A percentile compares a stretch with the other conserved stretches of the same genome.
Evolutionary conservation across 1,140 invertebrate species (phyloP).

Genomic region (Zaprionus davidi): DNA sequence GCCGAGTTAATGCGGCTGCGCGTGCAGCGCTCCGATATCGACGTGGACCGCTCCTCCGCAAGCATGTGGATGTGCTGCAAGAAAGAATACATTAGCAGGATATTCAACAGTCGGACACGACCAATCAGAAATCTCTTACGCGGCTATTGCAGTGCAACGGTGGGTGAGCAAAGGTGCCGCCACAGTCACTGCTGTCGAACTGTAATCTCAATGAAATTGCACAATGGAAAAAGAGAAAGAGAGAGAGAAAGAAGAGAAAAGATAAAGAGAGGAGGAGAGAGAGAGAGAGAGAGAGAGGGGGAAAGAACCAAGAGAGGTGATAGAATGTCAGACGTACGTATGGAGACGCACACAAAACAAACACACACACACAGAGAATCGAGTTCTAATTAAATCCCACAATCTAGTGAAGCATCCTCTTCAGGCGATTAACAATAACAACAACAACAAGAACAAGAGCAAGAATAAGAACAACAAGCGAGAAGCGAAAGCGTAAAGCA

Average conservation of each 20-base stretch:
- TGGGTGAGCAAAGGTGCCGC: conserved; percentile 76
- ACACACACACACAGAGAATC: conserved; percentile 18
- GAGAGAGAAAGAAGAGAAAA: conserved; percentile 26
- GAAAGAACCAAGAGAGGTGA: conserved; percentile 18
- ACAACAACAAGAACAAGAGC: conserved; percentile 22
- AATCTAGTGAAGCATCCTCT: conserved; percentile 27
- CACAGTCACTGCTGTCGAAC: conserved; percentile 83
- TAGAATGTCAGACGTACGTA: conserved; percentile 25
- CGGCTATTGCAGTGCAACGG: conserved; percentile 82
- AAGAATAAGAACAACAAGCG: conserved; percentile 43
- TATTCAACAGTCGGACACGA: conserved; percentile 2
- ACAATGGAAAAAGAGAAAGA: conserved; percentile 48
- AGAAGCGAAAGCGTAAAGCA: conserved; percentile 54
- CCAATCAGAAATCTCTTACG: conserved; percentile 53
- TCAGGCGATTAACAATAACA: conserved; percentile 40
- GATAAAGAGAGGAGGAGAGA: conserved; percentile 24
- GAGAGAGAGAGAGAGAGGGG: conserved; percentile 38
- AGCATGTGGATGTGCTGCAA: conserved; percentile 88
- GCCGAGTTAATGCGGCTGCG: conserved; percentile 91
- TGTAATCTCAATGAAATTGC: conserved; percentile 56
- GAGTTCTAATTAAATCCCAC: conserved; percentile 17
- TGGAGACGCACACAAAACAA: conserved; percentile 2
- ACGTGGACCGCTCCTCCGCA: conserved; percentile 82
- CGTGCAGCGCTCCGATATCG: conserved; percentile 85
- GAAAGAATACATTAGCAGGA: conserved; percentile 23